These are phyloP conservation scores for Meda fulgida DNA, from an alignment of 2,797 vertebrate genomes.

Conservation along the genomic window DNA sequence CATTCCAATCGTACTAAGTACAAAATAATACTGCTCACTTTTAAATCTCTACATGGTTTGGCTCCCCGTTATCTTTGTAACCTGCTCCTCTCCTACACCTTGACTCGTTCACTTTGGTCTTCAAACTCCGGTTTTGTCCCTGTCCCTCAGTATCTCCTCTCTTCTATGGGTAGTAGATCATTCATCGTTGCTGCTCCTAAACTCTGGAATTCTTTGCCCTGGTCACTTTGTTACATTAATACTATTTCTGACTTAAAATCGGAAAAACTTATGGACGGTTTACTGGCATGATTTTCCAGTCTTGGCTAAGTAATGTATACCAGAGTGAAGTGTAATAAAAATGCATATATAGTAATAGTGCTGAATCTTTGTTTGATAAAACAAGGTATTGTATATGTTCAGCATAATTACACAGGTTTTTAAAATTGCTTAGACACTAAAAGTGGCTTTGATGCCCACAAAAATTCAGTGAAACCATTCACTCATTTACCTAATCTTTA, in stretches of 20 bases:
- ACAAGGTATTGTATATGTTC: not conserved
- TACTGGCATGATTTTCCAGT: too few species aligned
- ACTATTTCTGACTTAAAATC: not conserved
- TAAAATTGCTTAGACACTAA: too few species aligned
- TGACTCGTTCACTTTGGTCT: not conserved
- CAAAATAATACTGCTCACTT: not conserved
- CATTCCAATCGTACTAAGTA: not conserved
- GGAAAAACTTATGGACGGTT: too few species aligned
- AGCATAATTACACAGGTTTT: not conserved
- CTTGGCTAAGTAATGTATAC: too few species aligned
- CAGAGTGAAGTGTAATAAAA: not conserved
- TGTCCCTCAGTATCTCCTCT: not conserved
- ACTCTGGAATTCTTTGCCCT: not conserved
- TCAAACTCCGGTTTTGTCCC: not conserved
- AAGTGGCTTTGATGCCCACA: too few species aligned
- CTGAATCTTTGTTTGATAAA: not conserved
- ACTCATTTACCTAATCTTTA: too few species aligned
- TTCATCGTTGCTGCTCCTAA: not conserved
- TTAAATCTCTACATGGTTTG: not conserved
- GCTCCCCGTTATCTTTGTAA: not conserved
- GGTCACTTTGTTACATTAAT: not conserved
- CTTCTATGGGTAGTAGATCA: not conserved
- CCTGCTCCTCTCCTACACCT: not conserved
- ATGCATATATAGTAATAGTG: not conserved
- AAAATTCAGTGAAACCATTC: too few species aligned